Evolutionary conservation across 2,797 vertebrate genomes (phyloP), one percentile per base, ranked within the genome.

Genomic region (Alauda arvensis): DNA sequence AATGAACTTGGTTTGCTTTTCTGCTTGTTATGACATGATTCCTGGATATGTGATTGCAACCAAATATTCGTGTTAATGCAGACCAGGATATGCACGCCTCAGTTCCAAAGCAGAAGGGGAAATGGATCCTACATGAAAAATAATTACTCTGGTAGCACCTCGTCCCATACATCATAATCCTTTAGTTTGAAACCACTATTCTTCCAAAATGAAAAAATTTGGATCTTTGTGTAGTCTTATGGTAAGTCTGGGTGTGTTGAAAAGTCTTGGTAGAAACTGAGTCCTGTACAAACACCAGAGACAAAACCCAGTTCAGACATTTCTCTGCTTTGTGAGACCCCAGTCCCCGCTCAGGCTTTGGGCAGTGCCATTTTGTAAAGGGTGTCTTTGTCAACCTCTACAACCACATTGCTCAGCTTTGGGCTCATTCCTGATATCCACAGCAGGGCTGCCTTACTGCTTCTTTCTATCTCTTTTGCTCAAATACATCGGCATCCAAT

Each of bases 211-310:
- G 13, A 33, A 65, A 65, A 10, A 11, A 28, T 17, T 8, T 18
- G 4, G 14, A 15, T 42, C 12, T 53, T 75, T 83, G 40, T 49
- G 17, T 12, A 25, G 26, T 37, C 5, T 5, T 18, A 12, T 3
- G 0, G 0, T 4, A 37, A 67, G 8, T 16, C 43, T 28, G 60
- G 18, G 19, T 0, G 0, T 13, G 42, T 16, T 33, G 71, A 55
- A 75, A 43, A 39, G 8, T 31, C 52, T 39, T 2, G 3, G n/a
- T 46, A 26, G 46, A 57, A 88, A 34, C n/a, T n/a, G 57, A 75
- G 37, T 23, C 15, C 28, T 55, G 43, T 6, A 12, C 28, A 34
- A 85, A 69, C 15, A 57, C 2, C 33, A 59, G 52, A 69, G 51
- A 69, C 12, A 77, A 77, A 74, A 21, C 23, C 26, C 0, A 1